Evolutionary conservation across 2,113 vertebrate genomes (phyloP).

Genomic region (Scartelaos histophorus): DNA sequence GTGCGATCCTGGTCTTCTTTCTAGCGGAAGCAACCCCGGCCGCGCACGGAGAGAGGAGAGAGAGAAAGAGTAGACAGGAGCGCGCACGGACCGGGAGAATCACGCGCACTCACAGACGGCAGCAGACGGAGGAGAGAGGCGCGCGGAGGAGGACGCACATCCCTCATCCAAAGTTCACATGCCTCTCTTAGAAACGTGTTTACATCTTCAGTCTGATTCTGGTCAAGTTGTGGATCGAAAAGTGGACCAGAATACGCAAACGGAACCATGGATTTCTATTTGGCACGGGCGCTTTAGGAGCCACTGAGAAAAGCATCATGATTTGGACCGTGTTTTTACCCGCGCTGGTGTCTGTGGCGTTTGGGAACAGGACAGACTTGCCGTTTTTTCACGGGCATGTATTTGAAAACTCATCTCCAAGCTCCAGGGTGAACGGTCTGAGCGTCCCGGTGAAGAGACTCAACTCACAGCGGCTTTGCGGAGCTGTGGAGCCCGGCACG

Average conservation of each 20-base stretch:
- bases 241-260: constrained; percentile 10
- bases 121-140: constrained; percentile 37
- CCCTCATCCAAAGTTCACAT: constrained; percentile 59
- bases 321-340: constrained; percentile 70
- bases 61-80: constrained; percentile 45
- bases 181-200: constrained; percentile 32
- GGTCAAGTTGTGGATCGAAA: constrained; percentile 39
- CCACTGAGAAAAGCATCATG: constrained; percentile 62
- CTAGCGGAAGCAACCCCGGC: constrained; percentile 51
- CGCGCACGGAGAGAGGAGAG: constrained; percentile 28
- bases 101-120: constrained; percentile 57
- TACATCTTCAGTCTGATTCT: constrained; percentile 10
- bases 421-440: constrained; percentile 82
- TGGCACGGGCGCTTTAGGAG: constrained; percentile 42
- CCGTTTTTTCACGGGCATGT: constrained; percentile 85
- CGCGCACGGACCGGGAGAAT: constrained; percentile 59
- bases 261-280: constrained; percentile 35
- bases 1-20: constrained; percentile 27
- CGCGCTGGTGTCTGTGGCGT: constrained; percentile 59
- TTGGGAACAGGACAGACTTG: constrained; percentile 68
- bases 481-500: constrained; percentile 48
- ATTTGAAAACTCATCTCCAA: constrained; percentile 84
- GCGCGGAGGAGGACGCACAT: constrained; percentile 43
- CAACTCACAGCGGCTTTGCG: constrained; percentile 76
- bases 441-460: constrained; percentile 82